phyloP scores from a whole-genome alignment of 2,888 invertebrate species.

The Papilio gigon region DNA sequence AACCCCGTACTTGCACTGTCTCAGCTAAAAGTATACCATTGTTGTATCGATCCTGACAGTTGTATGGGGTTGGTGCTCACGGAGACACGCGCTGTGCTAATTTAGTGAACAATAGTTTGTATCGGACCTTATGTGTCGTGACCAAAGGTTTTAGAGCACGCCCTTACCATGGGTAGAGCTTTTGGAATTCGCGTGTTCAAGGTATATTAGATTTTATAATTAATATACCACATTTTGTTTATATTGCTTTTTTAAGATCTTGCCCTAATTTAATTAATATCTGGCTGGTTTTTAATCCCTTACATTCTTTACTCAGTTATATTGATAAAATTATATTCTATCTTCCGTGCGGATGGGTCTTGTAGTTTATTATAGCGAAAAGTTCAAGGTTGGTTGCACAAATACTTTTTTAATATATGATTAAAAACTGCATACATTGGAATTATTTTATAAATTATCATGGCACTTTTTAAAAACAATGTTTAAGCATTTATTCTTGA shows the following conservation, averaged over 20 bases:
- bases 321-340: background rate
- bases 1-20: constrained; percentile 50
- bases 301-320: background rate
- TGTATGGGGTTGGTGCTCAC: constrained; percentile 53
- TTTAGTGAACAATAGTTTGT: constrained; percentile 55
- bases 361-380: constrained; percentile 12
- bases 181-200: constrained; percentile 28
- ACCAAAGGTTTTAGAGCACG: constrained; percentile 18
- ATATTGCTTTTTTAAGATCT: constrained; percentile 10
- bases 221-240: background rate
- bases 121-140: constrained; percentile 31
- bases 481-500: background rate
- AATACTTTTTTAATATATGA: too few species aligned
- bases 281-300: background rate
- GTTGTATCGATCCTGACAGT: constrained; percentile 52
- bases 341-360: constrained; percentile 3
- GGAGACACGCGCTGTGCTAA: constrained; percentile 68
- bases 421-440: too few species aligned
- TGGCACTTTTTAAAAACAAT: background rate
- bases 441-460: background rate
- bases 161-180: constrained; percentile 3
- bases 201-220: constrained; percentile 26
- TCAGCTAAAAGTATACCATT: constrained; percentile 45
- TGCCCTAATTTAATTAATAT: constrained; percentile 14
- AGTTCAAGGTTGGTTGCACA: constrained; percentile 15